Evolutionary conservation across 30 jellyfish, hydroid and myxozoan species (phyloP).

Genomic region (Phacellophora camtschatica): DNA sequence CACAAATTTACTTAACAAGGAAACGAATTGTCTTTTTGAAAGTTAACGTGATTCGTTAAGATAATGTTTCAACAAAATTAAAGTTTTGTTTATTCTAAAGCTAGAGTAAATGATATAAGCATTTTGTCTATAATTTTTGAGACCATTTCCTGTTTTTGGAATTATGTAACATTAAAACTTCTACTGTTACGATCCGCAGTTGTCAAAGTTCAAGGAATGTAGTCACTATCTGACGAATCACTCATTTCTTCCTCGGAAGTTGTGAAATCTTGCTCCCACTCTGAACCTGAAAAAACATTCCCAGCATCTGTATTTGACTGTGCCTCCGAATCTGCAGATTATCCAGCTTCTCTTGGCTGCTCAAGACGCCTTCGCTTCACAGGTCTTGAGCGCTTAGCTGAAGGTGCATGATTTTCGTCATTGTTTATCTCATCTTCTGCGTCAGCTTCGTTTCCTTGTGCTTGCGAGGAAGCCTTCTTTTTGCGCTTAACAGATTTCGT

Average conservation of each 20-base stretch:
- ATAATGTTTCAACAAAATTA: neutral
- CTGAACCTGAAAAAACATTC: neutral
- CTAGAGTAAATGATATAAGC: neutral
- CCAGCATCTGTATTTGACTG: neutral
- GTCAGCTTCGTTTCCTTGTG: constrained; percentile 18
- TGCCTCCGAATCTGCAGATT: constrained; percentile 5
- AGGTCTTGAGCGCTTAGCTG: neutral
- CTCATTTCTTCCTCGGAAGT: constrained; percentile 15
- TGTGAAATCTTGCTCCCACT: constrained; percentile 3
- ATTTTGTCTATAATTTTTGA: neutral
- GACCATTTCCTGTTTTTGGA: neutral
- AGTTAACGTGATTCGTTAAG: neutral
- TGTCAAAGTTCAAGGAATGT: constrained; percentile 1
- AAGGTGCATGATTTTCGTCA: neutral
- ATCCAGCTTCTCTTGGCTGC: neutral
- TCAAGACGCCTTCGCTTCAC: too few relatives aligned
- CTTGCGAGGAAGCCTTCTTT: constrained; percentile 20
- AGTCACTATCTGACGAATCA: constrained; percentile 1
- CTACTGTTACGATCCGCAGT: neutral
- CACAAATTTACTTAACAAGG: neutral
- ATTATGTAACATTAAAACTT: neutral
- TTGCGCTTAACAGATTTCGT: neutral
- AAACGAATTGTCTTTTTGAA: neutral
- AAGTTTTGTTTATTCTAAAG: neutral
- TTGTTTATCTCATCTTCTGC: constrained; percentile 15